phyloP scores from a whole-genome alignment of 1,140 invertebrate genomes.

The Choristoneura fumiferana region DNA sequence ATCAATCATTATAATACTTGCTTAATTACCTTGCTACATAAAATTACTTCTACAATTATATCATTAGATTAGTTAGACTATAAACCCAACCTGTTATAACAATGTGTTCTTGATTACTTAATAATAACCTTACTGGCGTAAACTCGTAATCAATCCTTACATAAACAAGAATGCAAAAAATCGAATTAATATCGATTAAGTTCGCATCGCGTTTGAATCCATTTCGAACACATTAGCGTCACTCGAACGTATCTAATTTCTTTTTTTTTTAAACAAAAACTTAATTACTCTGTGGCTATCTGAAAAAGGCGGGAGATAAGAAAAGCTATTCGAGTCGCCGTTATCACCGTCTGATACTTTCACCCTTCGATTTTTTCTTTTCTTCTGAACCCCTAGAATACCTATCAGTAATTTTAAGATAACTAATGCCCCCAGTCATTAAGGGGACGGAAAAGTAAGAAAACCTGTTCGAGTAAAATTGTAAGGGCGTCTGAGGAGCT shows the following conservation, averaged over 20 bases:
- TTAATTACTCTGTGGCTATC: conserved; percentile 71
- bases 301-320: conserved; percentile 65
- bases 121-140: conserved; percentile 20
- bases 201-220: conserved; percentile 23
- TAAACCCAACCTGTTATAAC: too few species aligned
- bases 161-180: conserved; percentile 47
- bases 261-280: conserved; percentile 61
- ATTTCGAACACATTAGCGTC: conserved; percentile 35
- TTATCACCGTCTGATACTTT: conserved; percentile 58
- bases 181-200: too few species aligned
- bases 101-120: too few species aligned
- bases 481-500: conserved; percentile 12
- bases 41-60: too few species aligned
- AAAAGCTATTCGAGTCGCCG: conserved; percentile 53
- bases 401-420: conserved; percentile 71
- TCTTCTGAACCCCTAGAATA: conserved; percentile 44
- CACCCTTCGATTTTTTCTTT: conserved; percentile 57
- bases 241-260: conserved; percentile 42
- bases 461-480: conserved; percentile 24
- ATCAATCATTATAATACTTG: too few species aligned
- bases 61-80: too few species aligned
- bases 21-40: too few species aligned
- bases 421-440: conserved; percentile 70
- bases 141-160: conserved; percentile 56
- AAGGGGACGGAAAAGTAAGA: conserved; percentile 48